phyloP scores from a whole-genome alignment of 2,797 vertebrate species.

The Tympanoctomys barrerae region DNA sequence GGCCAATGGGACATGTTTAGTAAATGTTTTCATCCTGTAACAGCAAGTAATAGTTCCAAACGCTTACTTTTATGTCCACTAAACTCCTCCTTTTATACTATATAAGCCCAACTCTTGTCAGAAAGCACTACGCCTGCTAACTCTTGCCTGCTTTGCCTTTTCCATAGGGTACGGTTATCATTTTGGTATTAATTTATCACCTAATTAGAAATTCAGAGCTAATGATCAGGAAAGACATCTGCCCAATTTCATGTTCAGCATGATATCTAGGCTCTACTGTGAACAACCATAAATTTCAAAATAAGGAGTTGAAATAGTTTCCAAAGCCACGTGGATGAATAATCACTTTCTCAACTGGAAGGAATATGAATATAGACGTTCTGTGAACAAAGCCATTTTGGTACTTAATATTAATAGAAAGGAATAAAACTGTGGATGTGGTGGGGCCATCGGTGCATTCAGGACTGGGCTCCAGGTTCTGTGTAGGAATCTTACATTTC shows the following conservation, averaged over 20 bases:
- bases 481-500: background rate
- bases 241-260: conserved; percentile 32
- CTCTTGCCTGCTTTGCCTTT: background rate
- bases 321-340: conserved; percentile 61
- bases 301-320: conserved; percentile 62
- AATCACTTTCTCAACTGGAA: conserved; percentile 68
- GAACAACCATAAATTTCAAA: conserved; percentile 50
- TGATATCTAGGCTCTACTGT: background rate
- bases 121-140: conserved; percentile 29
- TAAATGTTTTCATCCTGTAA: conserved; percentile 21
- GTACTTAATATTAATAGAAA: conserved; percentile 12
- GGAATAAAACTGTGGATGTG: background rate
- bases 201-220: conserved; percentile 56
- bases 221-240: conserved; percentile 17
- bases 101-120: background rate
- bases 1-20: conserved; percentile 8
- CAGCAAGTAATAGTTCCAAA: background rate
- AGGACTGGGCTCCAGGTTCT: background rate
- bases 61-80: conserved; percentile 19
- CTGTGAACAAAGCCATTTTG: conserved; percentile 5
- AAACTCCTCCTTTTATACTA: background rate
- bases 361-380: conserved; percentile 1
- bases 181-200: conserved; percentile 48
- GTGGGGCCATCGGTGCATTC: background rate
- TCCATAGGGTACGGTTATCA: conserved; percentile 26